A percentile compares a stretch with the other conserved stretches of the same genome.
Conservation (phyloP, 1,140 invertebrate species). For the Drosophila insularis region DNA sequence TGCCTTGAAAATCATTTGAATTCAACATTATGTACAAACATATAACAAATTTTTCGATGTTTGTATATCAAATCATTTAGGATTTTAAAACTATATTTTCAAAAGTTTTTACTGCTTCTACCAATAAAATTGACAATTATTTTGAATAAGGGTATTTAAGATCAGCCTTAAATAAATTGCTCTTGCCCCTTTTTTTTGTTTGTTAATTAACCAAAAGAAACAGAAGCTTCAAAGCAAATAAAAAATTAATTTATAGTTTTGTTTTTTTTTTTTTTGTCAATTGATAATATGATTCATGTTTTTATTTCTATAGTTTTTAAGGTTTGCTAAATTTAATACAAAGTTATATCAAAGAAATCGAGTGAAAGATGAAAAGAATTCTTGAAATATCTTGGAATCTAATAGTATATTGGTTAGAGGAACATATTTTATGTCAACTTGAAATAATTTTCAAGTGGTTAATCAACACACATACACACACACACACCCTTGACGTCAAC, state of each 20-base stretch:
- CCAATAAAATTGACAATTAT: no score
- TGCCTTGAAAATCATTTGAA: no score
- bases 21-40: no score
- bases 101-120: no score
- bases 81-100: no score
- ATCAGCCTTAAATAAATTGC: neutral
- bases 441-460: constrained; percentile 8
- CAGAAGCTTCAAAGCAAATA: constrained; percentile 7
- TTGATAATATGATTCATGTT: constrained; percentile 35
- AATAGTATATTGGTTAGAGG: neutral
- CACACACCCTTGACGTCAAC: constrained; percentile 39
- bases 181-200: neutral
- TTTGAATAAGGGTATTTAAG: neutral
- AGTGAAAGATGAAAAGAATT: no score
- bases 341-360: neutral
- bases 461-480: neutral
- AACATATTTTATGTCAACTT: neutral
- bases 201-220: constrained; percentile 58
- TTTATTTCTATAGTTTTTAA: no score
- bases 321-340: no score
- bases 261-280: constrained; percentile 32
- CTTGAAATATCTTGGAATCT: no score
- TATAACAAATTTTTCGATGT: no score
- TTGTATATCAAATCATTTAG: no score
- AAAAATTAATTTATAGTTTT: constrained; percentile 7